Conservation (phyloP, 2,113 vertebrate species). For the Daphoenositta chrysoptera region DNA sequence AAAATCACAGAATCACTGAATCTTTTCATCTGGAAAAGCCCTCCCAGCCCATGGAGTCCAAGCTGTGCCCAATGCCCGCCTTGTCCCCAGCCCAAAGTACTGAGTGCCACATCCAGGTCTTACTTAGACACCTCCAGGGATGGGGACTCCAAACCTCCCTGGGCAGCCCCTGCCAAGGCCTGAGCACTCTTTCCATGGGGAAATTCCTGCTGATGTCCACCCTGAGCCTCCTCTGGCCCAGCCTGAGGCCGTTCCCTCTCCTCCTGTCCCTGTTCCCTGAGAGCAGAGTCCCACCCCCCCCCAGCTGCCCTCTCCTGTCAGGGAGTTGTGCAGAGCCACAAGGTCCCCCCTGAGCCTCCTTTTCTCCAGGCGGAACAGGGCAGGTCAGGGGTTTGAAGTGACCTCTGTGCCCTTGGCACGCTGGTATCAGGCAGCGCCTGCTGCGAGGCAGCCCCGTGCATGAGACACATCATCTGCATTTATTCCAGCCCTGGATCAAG, state of each 20-base stretch:
- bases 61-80: accelerated
- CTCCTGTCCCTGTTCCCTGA: background rate
- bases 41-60: accelerated
- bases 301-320: background rate
- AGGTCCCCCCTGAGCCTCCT: background rate
- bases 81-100: background rate
- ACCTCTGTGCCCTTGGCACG: background rate
- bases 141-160: background rate
- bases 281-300: background rate
- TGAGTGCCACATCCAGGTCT: background rate
- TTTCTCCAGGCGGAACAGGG: background rate
- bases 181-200: background rate
- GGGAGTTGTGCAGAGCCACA: background rate
- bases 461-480: background rate
- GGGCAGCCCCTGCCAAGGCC: background rate
- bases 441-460: background rate
- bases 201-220: background rate
- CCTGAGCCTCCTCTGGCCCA: background rate
- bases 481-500: background rate
- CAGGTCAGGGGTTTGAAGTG: background rate
- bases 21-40: accelerated
- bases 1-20: background rate
- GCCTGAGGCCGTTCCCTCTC: background rate
- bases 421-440: background rate
- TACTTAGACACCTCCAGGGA: background rate